A percentile compares a stretch with the other conserved stretches of the same genome.
phyloP scores from a whole-genome alignment of 2,797 vertebrate species.

The Aeoliscus strigatus region DNA sequence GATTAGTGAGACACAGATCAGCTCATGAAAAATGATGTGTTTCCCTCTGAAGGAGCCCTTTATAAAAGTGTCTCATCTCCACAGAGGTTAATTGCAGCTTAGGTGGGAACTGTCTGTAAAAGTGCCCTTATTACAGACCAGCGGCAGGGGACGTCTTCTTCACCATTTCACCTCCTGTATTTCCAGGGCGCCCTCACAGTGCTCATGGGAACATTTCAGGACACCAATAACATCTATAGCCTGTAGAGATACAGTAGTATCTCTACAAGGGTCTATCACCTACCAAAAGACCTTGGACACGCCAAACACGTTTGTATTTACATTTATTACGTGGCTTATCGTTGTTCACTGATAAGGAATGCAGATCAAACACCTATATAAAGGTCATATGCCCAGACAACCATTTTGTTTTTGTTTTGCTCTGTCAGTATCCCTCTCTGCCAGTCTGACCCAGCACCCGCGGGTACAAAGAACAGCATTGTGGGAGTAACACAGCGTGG shows the following conservation, averaged over 20 bases:
- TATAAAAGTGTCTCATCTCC: constrained; percentile 27
- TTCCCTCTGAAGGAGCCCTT: constrained; percentile 20
- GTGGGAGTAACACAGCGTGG: constrained; percentile 62
- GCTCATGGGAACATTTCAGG: constrained; percentile 23
- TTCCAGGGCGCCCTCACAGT: constrained; percentile 23
- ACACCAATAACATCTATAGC: constrained; percentile 19
- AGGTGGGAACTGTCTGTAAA: constrained; percentile 41
- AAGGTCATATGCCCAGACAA: constrained; percentile 32
- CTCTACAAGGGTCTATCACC: background rate
- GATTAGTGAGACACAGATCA: constrained; percentile 12
- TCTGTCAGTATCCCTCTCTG: constrained; percentile 44
- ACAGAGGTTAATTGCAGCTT: constrained; percentile 42
- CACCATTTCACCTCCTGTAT: constrained; percentile 33
- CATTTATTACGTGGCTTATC: constrained; percentile 3
- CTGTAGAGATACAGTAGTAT: constrained; percentile 11
- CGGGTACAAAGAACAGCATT: constrained; percentile 65
- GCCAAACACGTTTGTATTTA: constrained; percentile 1
- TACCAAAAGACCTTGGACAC: constrained; percentile 8
- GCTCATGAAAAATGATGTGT: constrained; percentile 20
- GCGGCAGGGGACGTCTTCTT: constrained; percentile 26
- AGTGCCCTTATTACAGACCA: constrained; percentile 40
- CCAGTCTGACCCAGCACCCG: constrained; percentile 47
- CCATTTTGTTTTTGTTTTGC: constrained; percentile 52
- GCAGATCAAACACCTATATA: constrained; percentile 36
- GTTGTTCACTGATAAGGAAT: constrained; percentile 25